These are phyloP conservation scores for Apaloderma vittatum DNA, from an alignment of 2,113 vertebrate species.

Conservation along the genomic window DNA sequence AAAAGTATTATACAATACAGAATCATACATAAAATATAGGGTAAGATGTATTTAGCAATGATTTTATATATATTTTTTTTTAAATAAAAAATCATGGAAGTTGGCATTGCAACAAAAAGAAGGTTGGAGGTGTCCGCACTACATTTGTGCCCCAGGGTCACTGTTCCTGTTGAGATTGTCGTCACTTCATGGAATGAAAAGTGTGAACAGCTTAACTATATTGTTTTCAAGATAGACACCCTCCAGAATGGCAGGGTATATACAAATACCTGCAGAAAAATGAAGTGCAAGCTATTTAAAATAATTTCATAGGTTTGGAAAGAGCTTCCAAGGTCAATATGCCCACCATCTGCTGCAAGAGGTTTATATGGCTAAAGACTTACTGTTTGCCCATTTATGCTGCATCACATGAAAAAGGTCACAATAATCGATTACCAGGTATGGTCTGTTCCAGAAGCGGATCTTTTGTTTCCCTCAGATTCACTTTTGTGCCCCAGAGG, in stretches of 20 bases:
- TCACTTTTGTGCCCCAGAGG: not conserved
- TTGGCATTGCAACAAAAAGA: not conserved
- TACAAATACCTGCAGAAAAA: not conserved
- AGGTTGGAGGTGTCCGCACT: not conserved
- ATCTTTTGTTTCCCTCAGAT: not conserved
- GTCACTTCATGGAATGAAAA: not conserved
- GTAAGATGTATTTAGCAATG: not conserved
- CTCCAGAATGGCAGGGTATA: not conserved
- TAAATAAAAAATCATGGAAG: not conserved
- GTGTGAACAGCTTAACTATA: accelerated
- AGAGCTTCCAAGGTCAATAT: not conserved
- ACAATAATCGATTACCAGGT: not conserved
- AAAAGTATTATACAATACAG: not conserved
- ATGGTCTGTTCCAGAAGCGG: not conserved
- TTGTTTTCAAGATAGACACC: not conserved
- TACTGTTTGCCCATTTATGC: not conserved
- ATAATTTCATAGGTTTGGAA: not conserved
- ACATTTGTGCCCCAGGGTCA: not conserved
- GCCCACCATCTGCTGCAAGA: not conserved
- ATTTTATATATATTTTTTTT: not conserved
- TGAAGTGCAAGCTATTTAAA: not conserved
- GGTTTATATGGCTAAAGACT: not conserved
- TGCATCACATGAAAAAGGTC: not conserved
- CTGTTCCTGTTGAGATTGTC: not conserved
- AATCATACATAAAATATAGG: not conserved